Percentiles rank a stretch among this genome's conserved stretches.
phyloP scores from a whole-genome alignment of 2,113 vertebrate genomes.

The mouse (Mus musculus) region DNA sequence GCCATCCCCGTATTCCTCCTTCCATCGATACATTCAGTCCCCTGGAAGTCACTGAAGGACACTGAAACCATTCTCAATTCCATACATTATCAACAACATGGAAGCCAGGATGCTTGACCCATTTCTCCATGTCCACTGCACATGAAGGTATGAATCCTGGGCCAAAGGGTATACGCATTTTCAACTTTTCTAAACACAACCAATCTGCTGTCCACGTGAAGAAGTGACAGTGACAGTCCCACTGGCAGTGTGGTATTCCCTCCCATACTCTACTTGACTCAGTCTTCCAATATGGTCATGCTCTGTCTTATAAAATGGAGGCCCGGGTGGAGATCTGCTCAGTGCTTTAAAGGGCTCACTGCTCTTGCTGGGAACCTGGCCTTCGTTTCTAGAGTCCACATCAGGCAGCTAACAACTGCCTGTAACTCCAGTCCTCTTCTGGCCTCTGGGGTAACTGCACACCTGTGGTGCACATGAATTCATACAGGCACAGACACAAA shows the following conservation, averaged over 20 bases:
- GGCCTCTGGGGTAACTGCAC: not conserved
- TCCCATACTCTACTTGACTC: not conserved
- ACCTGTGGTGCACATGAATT: not conserved
- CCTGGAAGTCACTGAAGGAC: not conserved
- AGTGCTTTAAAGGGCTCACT: not conserved
- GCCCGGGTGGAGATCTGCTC: not conserved
- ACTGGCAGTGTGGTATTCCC: not conserved
- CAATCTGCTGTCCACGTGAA: not conserved
- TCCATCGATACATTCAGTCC: not conserved
- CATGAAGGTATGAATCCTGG: not conserved
- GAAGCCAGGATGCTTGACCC: conserved; percentile 2
- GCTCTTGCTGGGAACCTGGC: no score
- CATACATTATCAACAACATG: not conserved
- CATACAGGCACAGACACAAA: not conserved
- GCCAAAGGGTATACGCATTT: not conserved
- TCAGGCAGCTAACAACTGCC: not conserved
- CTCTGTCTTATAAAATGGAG: not conserved
- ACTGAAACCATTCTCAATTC: conserved; percentile 40
- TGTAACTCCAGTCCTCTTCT: no score
- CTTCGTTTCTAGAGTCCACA: not conserved
- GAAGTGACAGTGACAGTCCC: not conserved
- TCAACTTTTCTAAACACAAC: conserved; percentile 12
- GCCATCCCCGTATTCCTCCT: not conserved
- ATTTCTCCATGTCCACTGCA: not conserved
- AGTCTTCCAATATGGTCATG: conserved; percentile 4